These are phyloP conservation scores for Ptyas mucosa DNA, from an alignment of 2,113 vertebrate genomes.

Conservation along the genomic window DNA sequence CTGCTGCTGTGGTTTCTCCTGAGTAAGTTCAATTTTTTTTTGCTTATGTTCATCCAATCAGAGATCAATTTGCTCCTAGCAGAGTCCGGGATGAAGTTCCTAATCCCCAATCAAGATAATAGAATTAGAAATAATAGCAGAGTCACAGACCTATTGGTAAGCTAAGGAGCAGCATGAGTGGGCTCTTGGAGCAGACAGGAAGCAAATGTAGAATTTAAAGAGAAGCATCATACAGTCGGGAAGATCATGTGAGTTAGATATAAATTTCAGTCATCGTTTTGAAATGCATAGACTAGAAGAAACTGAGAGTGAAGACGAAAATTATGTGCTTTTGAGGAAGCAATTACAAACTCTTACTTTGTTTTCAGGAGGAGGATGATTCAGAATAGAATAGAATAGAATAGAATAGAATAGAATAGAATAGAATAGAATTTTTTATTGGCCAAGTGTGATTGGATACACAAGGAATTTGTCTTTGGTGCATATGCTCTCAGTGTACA, in stretches of 20 bases:
- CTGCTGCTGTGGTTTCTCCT: neutral
- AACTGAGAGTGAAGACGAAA: neutral
- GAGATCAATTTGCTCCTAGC: neutral
- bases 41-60: neutral
- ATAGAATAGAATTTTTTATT: too few relatives aligned
- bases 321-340: neutral
- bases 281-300: neutral
- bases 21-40: neutral
- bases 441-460: too few relatives aligned
- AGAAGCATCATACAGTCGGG: neutral
- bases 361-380: neutral
- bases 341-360: neutral
- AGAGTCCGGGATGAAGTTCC: neutral
- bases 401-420: too few relatives aligned
- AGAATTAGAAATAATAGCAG: neutral
- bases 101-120: neutral
- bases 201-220: neutral
- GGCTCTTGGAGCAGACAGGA: neutral
- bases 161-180: neutral
- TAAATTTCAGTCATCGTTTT: neutral
- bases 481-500: too few relatives aligned
- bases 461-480: too few relatives aligned
- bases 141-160: neutral
- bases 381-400: too few relatives aligned
- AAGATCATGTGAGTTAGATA: neutral